phyloP scores from a whole-genome alignment of 1,140 invertebrate genomes.

The Apis dorsata region DNA sequence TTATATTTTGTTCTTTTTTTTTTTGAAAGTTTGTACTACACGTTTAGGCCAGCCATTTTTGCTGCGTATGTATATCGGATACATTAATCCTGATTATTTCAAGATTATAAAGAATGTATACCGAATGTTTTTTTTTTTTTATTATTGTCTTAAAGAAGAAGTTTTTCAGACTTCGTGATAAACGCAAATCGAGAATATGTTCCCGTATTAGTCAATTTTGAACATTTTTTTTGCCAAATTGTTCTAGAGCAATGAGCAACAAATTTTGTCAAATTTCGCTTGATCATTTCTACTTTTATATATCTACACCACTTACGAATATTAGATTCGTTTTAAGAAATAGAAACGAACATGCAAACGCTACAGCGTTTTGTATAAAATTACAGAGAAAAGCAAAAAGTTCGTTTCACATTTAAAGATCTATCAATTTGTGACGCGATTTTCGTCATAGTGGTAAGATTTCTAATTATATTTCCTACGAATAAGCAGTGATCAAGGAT shows the following conservation, averaged over 20 bases:
- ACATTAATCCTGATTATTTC: slow-evolving; percentile 33
- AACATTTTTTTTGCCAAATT: neutral
- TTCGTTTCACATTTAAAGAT: neutral
- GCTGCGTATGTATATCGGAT: slow-evolving; percentile 50
- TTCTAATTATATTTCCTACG: neutral
- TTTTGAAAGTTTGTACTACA: slow-evolving; percentile 65
- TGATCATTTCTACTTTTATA: neutral
- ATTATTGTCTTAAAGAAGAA: slow-evolving; percentile 64
- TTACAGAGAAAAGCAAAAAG: neutral
- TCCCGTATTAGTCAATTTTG: slow-evolving; percentile 2
- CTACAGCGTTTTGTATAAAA: neutral
- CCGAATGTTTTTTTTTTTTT: slow-evolving; percentile 51
- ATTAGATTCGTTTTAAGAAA: neutral
- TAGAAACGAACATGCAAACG: neutral
- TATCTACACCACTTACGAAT: neutral
- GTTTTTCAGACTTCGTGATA: slow-evolving; percentile 58
- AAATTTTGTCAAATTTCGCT: neutral
- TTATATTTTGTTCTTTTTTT: slow-evolving; percentile 29
- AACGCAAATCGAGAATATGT: slow-evolving; percentile 12
- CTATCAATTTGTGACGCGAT: neutral
- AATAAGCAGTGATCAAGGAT: neutral
- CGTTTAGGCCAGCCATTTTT: slow-evolving; percentile 63
- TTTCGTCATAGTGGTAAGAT: neutral
- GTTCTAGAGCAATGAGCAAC: neutral
- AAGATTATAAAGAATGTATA: slow-evolving; percentile 18